Percentiles rank a stretch among this genome's conserved stretches.
These are phyloP conservation scores for Drosophila anomalata DNA, from an alignment of 2,888 invertebrate species.

Conservation along the genomic window DNA sequence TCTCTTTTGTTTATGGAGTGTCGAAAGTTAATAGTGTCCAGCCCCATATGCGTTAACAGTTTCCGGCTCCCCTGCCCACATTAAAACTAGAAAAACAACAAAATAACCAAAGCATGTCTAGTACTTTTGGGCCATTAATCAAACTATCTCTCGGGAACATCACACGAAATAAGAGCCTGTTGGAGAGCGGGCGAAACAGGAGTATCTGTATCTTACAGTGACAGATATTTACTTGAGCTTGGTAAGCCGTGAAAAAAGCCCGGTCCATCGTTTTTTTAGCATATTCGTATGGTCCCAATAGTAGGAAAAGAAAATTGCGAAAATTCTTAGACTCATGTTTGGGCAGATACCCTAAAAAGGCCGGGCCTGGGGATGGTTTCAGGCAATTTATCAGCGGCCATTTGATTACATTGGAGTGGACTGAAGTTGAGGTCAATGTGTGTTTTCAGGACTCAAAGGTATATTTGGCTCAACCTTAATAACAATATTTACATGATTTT, in stretches of 20 bases:
- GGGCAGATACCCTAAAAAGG: conserved; percentile 9
- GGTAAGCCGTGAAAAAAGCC: conserved; percentile 47
- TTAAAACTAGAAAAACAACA: conserved; percentile 58
- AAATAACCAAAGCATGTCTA: conserved; percentile 49
- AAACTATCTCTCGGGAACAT: conserved; percentile 83
- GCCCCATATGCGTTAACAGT: conserved; percentile 60
- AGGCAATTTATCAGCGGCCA: background rate
- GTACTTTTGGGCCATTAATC: conserved; percentile 79
- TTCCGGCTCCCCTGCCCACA: conserved; percentile 49
- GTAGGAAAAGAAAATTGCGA: conserved; percentile 54
- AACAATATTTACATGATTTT: background rate
- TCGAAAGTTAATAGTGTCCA: conserved; percentile 71
- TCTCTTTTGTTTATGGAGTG: conserved; percentile 60
- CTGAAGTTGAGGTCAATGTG: background rate
- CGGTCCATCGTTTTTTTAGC: conserved; percentile 69
- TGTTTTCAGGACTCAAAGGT: background rate
- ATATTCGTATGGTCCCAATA: conserved; percentile 62
- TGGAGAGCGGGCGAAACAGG: conserved; percentile 47
- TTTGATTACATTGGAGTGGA: conserved; percentile 4
- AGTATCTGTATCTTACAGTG: conserved; percentile 63
- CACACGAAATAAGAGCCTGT: conserved; percentile 55
- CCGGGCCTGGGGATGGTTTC: background rate
- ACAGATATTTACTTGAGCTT: conserved; percentile 73
- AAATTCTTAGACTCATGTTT: conserved; percentile 14
- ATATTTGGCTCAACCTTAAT: background rate